These are phyloP conservation scores for Daubentonia madagascariensis DNA, from an alignment of 2,113 vertebrate genomes.

Conservation along the genomic window DNA sequence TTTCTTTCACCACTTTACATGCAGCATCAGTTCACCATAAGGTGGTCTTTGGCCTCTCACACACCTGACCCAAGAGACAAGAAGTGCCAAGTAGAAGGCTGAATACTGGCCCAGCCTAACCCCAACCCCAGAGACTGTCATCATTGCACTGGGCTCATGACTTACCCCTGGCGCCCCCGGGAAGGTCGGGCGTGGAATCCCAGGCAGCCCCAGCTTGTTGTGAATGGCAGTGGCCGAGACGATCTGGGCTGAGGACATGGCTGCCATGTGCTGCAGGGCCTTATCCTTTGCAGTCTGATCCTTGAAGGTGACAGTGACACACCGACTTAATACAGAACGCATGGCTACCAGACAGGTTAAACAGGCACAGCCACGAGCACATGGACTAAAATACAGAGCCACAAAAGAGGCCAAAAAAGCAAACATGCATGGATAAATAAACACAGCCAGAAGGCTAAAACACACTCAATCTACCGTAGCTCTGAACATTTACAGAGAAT, in stretches of 20 bases:
- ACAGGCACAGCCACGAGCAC: conserved; percentile 84
- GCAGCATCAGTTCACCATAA: neutral
- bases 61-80: neutral
- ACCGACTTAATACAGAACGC: conserved; percentile 86
- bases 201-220: conserved; percentile 99
- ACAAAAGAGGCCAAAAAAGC: conserved; percentile 72
- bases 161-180: conserved; percentile 98
- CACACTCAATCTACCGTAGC: conserved; percentile 42
- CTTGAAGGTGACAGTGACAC: conserved; percentile 93
- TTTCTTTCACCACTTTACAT: neutral
- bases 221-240: conserved; percentile 99
- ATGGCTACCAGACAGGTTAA: conserved; percentile 69
- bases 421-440: conserved; percentile 83
- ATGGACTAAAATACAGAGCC: conserved; percentile 84
- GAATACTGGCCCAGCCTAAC: accelerated
- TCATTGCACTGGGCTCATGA: neutral
- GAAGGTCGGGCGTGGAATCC: conserved; percentile 97
- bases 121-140: neutral
- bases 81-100: neutral
- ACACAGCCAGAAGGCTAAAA: conserved; percentile 77
- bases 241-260: conserved; percentile 99
- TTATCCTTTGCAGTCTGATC: conserved; percentile 99
- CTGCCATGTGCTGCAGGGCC: conserved; percentile 99
- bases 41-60: neutral
- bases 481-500: conserved; percentile 36